phyloP scores from a whole-genome alignment of 2,888 invertebrate species.

The Bombylius major region DNA sequence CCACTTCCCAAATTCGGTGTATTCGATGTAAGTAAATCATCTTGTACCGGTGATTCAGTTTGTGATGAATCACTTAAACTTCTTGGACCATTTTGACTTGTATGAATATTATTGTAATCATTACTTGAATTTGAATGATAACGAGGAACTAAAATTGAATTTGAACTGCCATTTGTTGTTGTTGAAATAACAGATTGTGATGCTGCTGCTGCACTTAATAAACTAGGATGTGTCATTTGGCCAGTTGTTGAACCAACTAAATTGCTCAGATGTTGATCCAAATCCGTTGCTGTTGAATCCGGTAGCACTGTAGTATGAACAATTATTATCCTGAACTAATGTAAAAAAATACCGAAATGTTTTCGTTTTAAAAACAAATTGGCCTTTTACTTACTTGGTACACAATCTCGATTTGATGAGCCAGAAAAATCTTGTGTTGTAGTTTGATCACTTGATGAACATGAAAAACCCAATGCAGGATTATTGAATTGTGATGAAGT shows the following conservation, averaged over 20 bases:
- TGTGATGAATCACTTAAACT: conserved; percentile 73
- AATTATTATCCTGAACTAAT: too few relatives aligned
- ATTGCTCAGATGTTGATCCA: conserved; percentile 60
- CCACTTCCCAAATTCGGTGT: conserved; percentile 47
- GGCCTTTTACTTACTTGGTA: conserved; percentile 30
- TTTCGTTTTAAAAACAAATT: too few relatives aligned
- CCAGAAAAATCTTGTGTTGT: conserved; percentile 45
- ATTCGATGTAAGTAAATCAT: conserved; percentile 55
- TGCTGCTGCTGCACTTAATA: conserved; percentile 39
- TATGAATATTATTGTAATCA: conserved; percentile 44
- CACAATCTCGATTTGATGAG: conserved; percentile 44
- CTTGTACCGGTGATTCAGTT: conserved; percentile 72
- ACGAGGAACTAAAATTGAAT: conserved; percentile 50
- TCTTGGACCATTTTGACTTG: conserved; percentile 52
- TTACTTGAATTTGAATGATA: conserved; percentile 47
- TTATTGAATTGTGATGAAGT: conserved; percentile 59
- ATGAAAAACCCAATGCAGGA: conserved; percentile 58
- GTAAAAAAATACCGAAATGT: too few relatives aligned
- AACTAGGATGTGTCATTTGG: conserved; percentile 38
- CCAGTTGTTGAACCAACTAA: conserved; percentile 42
- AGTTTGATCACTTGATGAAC: conserved; percentile 52
- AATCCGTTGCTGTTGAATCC: conserved; percentile 61
- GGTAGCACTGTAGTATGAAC: conserved; percentile 49
- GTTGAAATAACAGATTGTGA: conserved; percentile 37
- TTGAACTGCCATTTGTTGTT: conserved; percentile 28